phyloP scores from a whole-genome alignment of 2,797 vertebrate species.

The Anas georgica region DNA sequence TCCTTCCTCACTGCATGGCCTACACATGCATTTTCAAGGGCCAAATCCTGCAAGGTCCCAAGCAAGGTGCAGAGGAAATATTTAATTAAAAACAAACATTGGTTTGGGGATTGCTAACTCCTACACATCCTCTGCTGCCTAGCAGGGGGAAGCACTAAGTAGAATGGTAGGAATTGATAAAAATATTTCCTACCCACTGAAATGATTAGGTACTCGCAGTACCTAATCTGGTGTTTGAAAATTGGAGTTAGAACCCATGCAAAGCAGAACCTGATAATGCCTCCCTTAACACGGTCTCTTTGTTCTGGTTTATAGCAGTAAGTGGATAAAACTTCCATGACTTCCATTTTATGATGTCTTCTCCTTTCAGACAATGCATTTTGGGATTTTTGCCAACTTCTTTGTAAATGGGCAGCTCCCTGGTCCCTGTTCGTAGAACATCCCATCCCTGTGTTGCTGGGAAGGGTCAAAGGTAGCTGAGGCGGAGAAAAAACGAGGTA shows the following conservation, averaged over 20 bases:
- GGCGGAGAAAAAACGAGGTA: neutral
- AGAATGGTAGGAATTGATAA: neutral
- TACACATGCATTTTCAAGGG: neutral
- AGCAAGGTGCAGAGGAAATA: neutral
- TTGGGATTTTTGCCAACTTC: neutral
- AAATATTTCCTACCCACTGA: neutral
- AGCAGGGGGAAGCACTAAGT: neutral
- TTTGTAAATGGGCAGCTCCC: neutral
- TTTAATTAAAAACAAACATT: conserved; percentile 32
- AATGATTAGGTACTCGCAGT: neutral
- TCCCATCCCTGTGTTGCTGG: neutral
- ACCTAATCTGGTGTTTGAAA: neutral
- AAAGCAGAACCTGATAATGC: neutral
- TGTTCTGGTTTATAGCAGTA: neutral
- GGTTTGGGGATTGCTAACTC: neutral
- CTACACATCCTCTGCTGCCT: neutral
- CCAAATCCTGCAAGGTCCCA: neutral
- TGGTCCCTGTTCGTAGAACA: neutral
- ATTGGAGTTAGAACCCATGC: neutral
- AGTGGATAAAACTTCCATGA: neutral
- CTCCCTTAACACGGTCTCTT: neutral
- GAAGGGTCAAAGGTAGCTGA: neutral
- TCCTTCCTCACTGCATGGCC: neutral
- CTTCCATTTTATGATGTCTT: neutral
- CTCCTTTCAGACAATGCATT: neutral